Conservation (phyloP, 2,888 invertebrate species). For the Campopleginae sp. region DNA sequence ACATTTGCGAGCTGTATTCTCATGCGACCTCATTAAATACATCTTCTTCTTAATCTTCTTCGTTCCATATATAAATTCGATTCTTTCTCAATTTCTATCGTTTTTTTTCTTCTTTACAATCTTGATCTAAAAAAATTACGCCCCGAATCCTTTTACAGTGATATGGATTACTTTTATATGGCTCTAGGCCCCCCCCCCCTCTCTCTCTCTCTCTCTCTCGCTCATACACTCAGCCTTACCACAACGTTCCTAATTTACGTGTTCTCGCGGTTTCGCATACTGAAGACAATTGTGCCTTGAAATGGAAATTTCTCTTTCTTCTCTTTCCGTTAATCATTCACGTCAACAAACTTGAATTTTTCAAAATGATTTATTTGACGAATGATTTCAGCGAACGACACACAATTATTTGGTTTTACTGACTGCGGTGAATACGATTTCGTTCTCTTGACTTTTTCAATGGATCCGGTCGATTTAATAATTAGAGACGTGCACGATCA, state of each 20-base stretch:
- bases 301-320: slow-evolving; percentile 34
- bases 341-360: background rate
- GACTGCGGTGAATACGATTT: background rate
- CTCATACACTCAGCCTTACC: slow-evolving; percentile 37
- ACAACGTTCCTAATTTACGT: slow-evolving; percentile 63
- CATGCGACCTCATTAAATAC: slow-evolving; percentile 66
- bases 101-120: slow-evolving; percentile 49
- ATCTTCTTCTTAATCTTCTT: slow-evolving; percentile 40
- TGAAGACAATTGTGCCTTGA: slow-evolving; percentile 64
- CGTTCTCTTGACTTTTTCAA: background rate
- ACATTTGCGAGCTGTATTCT: slow-evolving; percentile 69
- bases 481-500: background rate
- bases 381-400: background rate
- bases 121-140: slow-evolving; percentile 54
- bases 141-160: slow-evolving; percentile 72
- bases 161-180: slow-evolving; percentile 78
- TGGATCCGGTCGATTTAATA: background rate
- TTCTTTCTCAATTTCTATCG: slow-evolving; percentile 24
- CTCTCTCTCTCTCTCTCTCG: slow-evolving; percentile 21
- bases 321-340: background rate
- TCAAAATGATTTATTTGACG: background rate
- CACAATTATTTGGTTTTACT: background rate
- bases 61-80: slow-evolving; percentile 37
- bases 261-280: slow-evolving; percentile 38
- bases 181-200: slow-evolving; percentile 62